phyloP scores from a whole-genome alignment of 1,140 invertebrate genomes.

The Colletes gigas region DNA sequence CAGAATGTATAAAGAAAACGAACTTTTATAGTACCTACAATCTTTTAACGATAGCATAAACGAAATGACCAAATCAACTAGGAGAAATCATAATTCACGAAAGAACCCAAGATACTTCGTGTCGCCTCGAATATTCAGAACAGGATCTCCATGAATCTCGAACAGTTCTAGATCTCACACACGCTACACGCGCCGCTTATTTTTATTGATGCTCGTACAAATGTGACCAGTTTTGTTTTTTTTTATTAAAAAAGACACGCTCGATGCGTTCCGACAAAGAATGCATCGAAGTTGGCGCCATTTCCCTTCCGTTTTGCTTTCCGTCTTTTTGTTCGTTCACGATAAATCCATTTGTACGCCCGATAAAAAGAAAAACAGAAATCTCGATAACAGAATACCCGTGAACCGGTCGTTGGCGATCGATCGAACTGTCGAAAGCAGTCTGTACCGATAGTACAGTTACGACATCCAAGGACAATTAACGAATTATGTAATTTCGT shows the following conservation, averaged over 20 bases:
- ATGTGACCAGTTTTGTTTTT: not conserved
- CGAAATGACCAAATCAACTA: too few relatives aligned
- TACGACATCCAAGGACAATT: not conserved
- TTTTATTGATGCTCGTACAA: slow-evolving; percentile 17
- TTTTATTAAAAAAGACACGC: not conserved
- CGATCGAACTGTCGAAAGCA: not conserved
- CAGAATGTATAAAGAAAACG: too few relatives aligned
- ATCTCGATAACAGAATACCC: not conserved
- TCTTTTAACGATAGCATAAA: too few relatives aligned
- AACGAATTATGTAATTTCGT: not conserved
- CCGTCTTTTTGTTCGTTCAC: not conserved
- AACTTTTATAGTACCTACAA: too few relatives aligned
- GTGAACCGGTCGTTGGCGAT: not conserved
- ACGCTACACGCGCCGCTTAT: slow-evolving; percentile 32
- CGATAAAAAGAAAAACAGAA: too few relatives aligned
- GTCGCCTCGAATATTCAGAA: too few relatives aligned
- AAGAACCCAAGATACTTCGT: too few relatives aligned
- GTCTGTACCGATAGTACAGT: not conserved
- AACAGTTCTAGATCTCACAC: slow-evolving; percentile 35
- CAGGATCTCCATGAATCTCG: not conserved
- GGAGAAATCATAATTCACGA: too few relatives aligned
- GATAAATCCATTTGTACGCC: too few relatives aligned
- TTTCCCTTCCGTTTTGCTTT: slow-evolving; percentile 3
- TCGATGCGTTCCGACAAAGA: not conserved
- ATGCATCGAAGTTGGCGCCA: not conserved